Evolutionary conservation across 2,113 vertebrate species (phyloP).

Genomic region (Rallus limicola): DNA sequence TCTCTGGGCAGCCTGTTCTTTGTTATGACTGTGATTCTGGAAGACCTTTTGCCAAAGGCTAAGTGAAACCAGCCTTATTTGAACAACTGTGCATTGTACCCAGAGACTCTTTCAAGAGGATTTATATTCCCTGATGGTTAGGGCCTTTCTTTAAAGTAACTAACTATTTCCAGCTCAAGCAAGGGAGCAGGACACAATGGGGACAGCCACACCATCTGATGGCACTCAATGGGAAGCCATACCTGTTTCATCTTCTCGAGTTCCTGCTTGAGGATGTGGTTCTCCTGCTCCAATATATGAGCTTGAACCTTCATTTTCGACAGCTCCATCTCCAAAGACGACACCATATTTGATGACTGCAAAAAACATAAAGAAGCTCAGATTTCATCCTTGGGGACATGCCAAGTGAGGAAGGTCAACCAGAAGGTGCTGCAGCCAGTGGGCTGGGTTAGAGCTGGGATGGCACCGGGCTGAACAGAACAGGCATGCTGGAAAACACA

Average conservation of each 20-base stretch:
- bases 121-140: background rate
- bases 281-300: slow-evolving; percentile 81
- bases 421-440: background rate
- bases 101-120: background rate
- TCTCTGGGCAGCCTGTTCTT: too few species aligned
- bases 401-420: background rate
- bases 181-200: background rate
- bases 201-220: background rate
- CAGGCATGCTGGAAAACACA: background rate
- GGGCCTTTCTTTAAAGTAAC: background rate
- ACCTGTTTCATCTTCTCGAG: slow-evolving; percentile 77
- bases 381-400: background rate
- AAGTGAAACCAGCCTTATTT: background rate
- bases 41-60: background rate
- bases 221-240: background rate
- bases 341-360: slow-evolving; percentile 76
- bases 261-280: slow-evolving; percentile 80
- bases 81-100: background rate
- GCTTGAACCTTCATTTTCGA: slow-evolving; percentile 79
- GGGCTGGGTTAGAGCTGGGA: background rate
- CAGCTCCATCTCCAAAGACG: slow-evolving; percentile 83
- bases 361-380: background rate
- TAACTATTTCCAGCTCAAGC: background rate
- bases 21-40: too few species aligned
- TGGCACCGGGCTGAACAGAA: background rate